Conservation (phyloP, 2,113 vertebrate species). For the Pica pica region DNA sequence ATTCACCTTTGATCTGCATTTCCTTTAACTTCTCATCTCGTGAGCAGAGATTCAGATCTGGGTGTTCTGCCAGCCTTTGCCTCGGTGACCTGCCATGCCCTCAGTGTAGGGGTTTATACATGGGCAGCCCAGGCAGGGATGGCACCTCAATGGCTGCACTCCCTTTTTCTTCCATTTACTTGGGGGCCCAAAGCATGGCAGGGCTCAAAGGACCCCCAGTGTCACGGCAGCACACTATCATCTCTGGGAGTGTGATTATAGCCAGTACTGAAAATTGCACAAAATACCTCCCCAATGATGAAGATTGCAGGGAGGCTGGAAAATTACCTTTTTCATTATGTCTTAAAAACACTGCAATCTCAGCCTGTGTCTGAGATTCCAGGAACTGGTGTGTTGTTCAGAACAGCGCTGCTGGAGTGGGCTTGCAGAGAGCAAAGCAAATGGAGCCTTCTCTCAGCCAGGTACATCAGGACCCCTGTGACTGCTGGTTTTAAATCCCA, state of each 20-base stretch:
- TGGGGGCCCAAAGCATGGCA: not conserved
- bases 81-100: accelerated
- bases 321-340: conserved; percentile 58
- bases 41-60: not conserved
- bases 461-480: not conserved
- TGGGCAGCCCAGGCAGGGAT: not conserved
- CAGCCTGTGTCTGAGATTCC: conserved; percentile 22
- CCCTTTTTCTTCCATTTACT: not conserved
- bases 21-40: not conserved
- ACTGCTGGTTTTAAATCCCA: not conserved
- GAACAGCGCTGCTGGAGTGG: not conserved
- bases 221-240: not conserved
- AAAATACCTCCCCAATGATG: conserved; percentile 47
- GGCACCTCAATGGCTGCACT: not conserved
- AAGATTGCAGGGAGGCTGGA: conserved; percentile 54
- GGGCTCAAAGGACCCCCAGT: not conserved
- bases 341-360: conserved; percentile 51
- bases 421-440: conserved; percentile 12
- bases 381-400: not conserved
- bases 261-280: conserved; percentile 44
- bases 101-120: accelerated
- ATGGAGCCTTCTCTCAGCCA: not conserved
- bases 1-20: not conserved
- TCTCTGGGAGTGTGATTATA: conserved; percentile 3
- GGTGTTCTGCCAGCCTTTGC: not conserved